A percentile compares a stretch with the other conserved stretches of the same genome.
Conservation (phyloP, 2,113 vertebrate species). For the Cavia porcellus region DNA sequence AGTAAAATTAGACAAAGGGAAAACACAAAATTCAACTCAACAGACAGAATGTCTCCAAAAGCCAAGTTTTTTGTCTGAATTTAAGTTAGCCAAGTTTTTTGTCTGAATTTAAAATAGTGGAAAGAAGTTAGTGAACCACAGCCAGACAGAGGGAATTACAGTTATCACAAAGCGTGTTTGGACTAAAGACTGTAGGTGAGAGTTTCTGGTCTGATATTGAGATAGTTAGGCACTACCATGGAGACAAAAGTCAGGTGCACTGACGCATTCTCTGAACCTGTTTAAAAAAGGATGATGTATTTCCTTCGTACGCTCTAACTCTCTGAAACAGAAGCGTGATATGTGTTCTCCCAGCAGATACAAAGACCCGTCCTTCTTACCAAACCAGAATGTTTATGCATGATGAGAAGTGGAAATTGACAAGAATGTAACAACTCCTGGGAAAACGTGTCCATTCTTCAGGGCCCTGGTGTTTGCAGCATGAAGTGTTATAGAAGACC, state of each 20-base stretch:
- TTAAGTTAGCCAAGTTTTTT: constrained; percentile 67
- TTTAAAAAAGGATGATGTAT: not conserved
- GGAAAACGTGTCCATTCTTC: not conserved
- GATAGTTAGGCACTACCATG: not conserved
- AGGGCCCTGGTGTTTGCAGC: not conserved
- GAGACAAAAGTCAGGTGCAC: not conserved
- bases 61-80: constrained; percentile 66
- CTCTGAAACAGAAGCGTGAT: not conserved
- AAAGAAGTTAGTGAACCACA: constrained; percentile 40
- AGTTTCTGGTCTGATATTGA: not conserved
- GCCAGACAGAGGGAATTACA: constrained; percentile 2
- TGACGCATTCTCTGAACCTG: not conserved
- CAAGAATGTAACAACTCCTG: not conserved
- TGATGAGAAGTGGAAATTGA: not conserved
- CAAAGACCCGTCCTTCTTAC: not conserved
- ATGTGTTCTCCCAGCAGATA: not conserved
- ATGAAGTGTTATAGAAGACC: not conserved
- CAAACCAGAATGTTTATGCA: not conserved
- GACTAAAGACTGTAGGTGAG: not conserved
- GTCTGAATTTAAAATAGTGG: constrained; percentile 74
- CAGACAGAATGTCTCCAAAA: constrained; percentile 71
- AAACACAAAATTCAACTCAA: constrained; percentile 74
- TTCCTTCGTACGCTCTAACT: not conserved
- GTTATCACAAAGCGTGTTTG: not conserved
- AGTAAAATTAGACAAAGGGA: constrained; percentile 66